Conservation (phyloP, 2,113 vertebrate genomes). For the Eulacestoma nigropectus region DNA sequence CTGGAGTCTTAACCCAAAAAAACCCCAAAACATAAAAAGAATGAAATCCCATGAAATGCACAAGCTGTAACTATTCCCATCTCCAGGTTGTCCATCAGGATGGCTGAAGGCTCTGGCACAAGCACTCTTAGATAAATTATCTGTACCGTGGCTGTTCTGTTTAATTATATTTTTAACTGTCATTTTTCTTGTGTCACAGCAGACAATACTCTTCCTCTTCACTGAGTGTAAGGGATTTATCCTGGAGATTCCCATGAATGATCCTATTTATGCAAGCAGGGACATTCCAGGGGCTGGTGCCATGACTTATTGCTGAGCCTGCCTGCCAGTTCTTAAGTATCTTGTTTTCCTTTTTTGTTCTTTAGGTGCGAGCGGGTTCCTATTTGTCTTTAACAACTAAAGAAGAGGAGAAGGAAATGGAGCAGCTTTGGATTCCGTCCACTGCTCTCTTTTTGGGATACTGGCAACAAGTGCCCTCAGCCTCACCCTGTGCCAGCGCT, state of each 20-base stretch:
- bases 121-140: background rate
- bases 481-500: background rate
- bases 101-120: background rate
- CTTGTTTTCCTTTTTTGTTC: background rate
- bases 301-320: background rate
- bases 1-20: background rate
- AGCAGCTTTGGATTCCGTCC: background rate
- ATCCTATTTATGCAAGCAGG: background rate
- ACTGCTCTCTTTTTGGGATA: background rate
- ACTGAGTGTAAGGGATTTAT: background rate
- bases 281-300: background rate
- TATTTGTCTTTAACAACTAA: background rate
- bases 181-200: background rate
- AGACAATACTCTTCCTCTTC: slow-evolving; percentile 3
- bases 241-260: background rate
- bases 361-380: background rate
- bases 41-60: background rate
- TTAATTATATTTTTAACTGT: background rate
- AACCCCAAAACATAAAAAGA: background rate
- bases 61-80: background rate
- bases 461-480: background rate
- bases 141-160: background rate
- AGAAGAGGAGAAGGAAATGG: background rate
- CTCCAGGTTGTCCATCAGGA: background rate
- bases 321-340: background rate